Evolutionary conservation across 2,113 vertebrate species (phyloP), one percentile per base, ranked within the genome.

Genomic region (Telmatochromis sp.): DNA sequence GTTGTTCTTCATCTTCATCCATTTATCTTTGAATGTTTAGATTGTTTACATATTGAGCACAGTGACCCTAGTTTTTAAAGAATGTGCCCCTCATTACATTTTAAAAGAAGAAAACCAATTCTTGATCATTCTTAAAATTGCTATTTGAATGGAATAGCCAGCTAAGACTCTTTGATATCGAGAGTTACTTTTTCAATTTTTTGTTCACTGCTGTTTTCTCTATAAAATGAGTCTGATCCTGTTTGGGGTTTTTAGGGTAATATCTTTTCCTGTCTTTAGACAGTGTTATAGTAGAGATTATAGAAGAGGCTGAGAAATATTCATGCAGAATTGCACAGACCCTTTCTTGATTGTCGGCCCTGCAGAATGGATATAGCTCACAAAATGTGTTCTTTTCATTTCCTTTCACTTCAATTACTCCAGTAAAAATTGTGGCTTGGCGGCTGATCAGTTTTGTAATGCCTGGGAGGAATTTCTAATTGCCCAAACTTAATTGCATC

Each of bases 401-500:
- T 82, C 5, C 28, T 26, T 83, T 89, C 73, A 81, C 35, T 90
- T 86, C 28, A 82, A 21, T 90, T 75, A 88, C 86, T 57, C 45
- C 4, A 31, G 35, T 91, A 19, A 86, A 87, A 89, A 83, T 47
- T 86, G 54, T 90, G 73, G 82, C 63, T 89, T 86, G 53, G 81
- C 79, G 65, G 63, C 54, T 71, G 83, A 93, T 93, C 73, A 55
- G 81, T 89, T 89, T 81, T 88, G 50, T 78, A 86, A 89, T 89
- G 71, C 83, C 90, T 87, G 42, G 73, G 81, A 92, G 87, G 80
- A 85, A 88, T 91, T 84, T 89, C 33, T 89, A 91, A 89, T 93
- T 86, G 71, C 68, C 79, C 53, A 87, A 89, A 92, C 84, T 84
- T 90, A 85, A 91, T 93, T 93, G 75, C 83, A 84, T 90, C 87